Percentiles rank a stretch among this genome's conserved stretches.
These are phyloP conservation scores for Trematomus loennbergii DNA, from an alignment of 2,113 vertebrate genomes.

Conservation along the genomic window DNA sequence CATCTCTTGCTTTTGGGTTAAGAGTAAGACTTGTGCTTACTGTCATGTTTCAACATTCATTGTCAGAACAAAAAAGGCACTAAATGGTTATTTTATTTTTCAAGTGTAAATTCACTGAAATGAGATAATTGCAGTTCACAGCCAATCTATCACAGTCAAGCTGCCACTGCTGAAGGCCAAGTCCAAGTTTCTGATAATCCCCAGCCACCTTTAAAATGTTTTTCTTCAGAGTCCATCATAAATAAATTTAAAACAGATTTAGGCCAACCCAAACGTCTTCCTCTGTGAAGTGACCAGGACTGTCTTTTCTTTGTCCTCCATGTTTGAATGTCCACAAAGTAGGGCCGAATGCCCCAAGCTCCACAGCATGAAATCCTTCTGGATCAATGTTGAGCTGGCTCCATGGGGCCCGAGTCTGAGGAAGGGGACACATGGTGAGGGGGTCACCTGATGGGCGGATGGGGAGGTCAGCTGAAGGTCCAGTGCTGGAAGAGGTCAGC, in stretches of 20 bases:
- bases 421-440: slow-evolving; percentile 13
- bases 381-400: slow-evolving; percentile 15
- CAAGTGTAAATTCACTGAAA: slow-evolving; percentile 35
- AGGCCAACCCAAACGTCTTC: slow-evolving; percentile 17
- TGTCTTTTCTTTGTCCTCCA: slow-evolving; percentile 41
- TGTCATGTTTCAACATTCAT: slow-evolving; percentile 35
- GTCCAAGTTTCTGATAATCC: slow-evolving; percentile 22
- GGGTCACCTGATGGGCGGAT: slow-evolving; percentile 13
- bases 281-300: background rate
- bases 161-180: slow-evolving; percentile 12
- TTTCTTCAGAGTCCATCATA: slow-evolving; percentile 58
- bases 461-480: slow-evolving; percentile 85
- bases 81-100: slow-evolving; percentile 1
- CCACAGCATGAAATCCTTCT: slow-evolving; percentile 3
- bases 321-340: slow-evolving; percentile 33
- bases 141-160: background rate
- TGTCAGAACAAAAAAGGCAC: slow-evolving; percentile 21
- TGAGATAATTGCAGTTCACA: slow-evolving; percentile 24
- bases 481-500: slow-evolving; percentile 87
- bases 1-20: background rate
- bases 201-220: slow-evolving; percentile 42
- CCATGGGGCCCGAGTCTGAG: background rate
- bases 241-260: slow-evolving; percentile 61
- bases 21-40: slow-evolving; percentile 3
- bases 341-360: slow-evolving; percentile 9